phyloP scores from a whole-genome alignment of 2,797 vertebrate genomes.

The Oryzias sinensis region DNA sequence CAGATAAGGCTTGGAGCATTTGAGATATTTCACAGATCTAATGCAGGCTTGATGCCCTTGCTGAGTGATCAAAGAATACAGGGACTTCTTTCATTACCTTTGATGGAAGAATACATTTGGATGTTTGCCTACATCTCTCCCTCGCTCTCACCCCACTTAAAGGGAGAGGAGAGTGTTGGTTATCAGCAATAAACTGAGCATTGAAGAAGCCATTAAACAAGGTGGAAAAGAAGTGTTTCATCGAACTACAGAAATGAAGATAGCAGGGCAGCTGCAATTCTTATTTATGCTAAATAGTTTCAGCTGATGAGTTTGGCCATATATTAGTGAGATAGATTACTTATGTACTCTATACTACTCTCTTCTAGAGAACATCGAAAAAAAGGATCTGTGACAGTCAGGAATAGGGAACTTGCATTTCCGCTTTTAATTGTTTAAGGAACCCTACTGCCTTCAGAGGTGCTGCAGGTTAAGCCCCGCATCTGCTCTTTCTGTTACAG shows the following conservation, averaged over 20 bases:
- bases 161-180: conserved; percentile 55
- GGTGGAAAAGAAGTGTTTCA: conserved; percentile 44
- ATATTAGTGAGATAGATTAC: conserved; percentile 32
- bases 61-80: conserved; percentile 69
- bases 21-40: conserved; percentile 65
- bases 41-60: conserved; percentile 57
- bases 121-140: conserved; percentile 60
- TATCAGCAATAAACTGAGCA: conserved; percentile 55
- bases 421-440: background rate
- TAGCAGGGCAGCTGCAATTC: conserved; percentile 31
- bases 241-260: conserved; percentile 45
- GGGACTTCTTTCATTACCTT: conserved; percentile 67
- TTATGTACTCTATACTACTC: conserved; percentile 7
- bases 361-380: background rate
- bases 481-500: conserved; percentile 1
- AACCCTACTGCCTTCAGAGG: conserved; percentile 6
- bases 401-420: background rate
- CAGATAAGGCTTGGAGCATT: conserved; percentile 63
- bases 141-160: conserved; percentile 38
- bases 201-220: conserved; percentile 58
- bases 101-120: conserved; percentile 65
- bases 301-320: conserved; percentile 7
- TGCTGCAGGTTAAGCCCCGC: conserved; percentile 1
- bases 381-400: background rate
- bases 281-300: conserved; percentile 51